Evolutionary conservation across 2,888 invertebrate genomes (phyloP).

Genomic region (Thera obeliscata): DNA sequence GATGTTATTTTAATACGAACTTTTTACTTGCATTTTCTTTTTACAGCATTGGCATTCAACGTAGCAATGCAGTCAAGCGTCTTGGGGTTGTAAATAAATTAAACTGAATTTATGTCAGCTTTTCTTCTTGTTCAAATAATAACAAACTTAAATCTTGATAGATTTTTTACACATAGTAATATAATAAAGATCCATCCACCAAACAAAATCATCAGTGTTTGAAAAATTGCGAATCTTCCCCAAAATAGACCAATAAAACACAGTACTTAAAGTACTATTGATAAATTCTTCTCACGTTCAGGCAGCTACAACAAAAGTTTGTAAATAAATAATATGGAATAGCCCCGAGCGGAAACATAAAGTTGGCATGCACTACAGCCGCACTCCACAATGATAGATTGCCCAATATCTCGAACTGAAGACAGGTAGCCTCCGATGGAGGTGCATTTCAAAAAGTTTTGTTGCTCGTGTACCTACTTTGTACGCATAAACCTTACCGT

Average conservation of each 20-base stretch:
- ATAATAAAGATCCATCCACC: not conserved
- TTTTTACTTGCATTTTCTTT: too few species aligned
- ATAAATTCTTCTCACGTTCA: conserved; percentile 25
- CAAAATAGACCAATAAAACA: conserved; percentile 6
- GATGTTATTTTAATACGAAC: too few species aligned
- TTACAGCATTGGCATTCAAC: too few species aligned
- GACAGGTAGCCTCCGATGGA: conserved; percentile 11
- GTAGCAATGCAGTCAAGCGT: too few species aligned
- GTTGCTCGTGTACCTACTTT: not conserved
- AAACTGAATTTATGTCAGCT: too few species aligned
- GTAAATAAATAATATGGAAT: conserved; percentile 33
- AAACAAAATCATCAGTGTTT: not conserved
- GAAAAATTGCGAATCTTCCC: not conserved
- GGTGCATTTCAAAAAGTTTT: conserved; percentile 7
- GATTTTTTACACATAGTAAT: not conserved
- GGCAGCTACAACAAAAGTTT: conserved; percentile 29
- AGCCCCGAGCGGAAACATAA: conserved; percentile 16
- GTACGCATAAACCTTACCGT: not conserved
- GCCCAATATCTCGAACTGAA: conserved; percentile 18
- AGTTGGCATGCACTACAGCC: conserved; percentile 26
- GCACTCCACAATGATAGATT: conserved; percentile 20
- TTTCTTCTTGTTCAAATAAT: too few species aligned
- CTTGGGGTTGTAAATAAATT: too few species aligned
- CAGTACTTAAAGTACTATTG: conserved; percentile 5
- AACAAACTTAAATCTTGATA: too few species aligned